Percentiles rank a stretch among this genome's conserved stretches.
These are phyloP conservation scores for Larimichthys crocea DNA, from an alignment of 2,113 vertebrate genomes.

Conservation along the genomic window DNA sequence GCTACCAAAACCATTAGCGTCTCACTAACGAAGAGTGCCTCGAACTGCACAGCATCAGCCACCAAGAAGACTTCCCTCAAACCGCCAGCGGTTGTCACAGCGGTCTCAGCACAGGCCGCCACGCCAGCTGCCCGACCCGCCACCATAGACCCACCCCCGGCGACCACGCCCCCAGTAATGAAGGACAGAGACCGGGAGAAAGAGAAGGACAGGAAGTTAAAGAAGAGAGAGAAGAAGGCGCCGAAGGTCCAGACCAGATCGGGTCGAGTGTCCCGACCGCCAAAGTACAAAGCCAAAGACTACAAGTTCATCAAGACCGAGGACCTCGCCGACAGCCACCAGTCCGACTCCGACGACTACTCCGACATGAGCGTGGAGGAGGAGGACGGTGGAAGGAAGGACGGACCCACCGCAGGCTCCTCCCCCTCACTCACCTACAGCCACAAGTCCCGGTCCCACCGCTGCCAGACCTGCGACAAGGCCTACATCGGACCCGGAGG, in stretches of 20 bases:
- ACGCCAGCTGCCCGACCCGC: background rate
- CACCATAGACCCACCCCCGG: background rate
- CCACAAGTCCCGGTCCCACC: conserved; percentile 88
- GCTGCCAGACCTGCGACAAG: conserved; percentile 92
- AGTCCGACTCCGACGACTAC: conserved; percentile 97
- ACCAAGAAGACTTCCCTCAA: conserved; percentile 22
- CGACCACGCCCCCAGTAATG: background rate
- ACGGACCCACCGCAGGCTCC: fast-evolving
- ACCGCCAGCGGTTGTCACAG: background rate
- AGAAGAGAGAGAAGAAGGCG: conserved; percentile 86
- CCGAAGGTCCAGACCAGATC: conserved; percentile 93
- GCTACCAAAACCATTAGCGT: conserved; percentile 25
- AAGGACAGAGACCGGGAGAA: conserved; percentile 73
- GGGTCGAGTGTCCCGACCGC: conserved; percentile 93
- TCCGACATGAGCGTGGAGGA: conserved; percentile 94
- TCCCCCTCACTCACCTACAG: conserved; percentile 74
- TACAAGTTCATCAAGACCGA: conserved; percentile 98
- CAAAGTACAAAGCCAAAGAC: conserved; percentile 95
- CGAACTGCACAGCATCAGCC: background rate
- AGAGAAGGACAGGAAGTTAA: conserved; percentile 75
- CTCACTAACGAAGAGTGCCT: conserved; percentile 23
- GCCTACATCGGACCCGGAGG: conserved; percentile 95
- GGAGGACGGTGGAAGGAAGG: conserved; percentile 74
- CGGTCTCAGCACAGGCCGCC: background rate
- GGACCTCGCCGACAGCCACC: conserved; percentile 91